phyloP scores from a whole-genome alignment of 1,140 invertebrate species.

The Belonocnema kinseyi region DNA sequence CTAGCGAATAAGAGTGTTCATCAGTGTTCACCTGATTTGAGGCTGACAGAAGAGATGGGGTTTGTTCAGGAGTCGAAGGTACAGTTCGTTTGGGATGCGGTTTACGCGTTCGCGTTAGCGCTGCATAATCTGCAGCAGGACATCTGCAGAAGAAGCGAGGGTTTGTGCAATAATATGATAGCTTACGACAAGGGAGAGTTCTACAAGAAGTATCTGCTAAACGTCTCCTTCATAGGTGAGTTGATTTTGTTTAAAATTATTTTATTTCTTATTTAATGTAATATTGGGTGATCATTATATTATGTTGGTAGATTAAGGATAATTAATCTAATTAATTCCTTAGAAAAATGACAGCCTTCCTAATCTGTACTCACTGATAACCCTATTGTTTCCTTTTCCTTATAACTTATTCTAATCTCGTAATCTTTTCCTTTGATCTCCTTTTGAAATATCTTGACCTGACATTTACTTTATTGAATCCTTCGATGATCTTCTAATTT shows the following conservation, averaged over 20 bases:
- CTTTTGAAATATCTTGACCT: too few relatives aligned
- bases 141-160: slow-evolving; percentile 74
- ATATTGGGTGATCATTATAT: too few relatives aligned
- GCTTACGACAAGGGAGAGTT: slow-evolving; percentile 82
- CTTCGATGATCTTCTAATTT: too few relatives aligned
- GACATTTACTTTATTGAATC: too few relatives aligned
- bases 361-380: too few relatives aligned
- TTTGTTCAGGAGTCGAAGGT: slow-evolving; percentile 90
- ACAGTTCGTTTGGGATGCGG: slow-evolving; percentile 92
- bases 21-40: slow-evolving; percentile 68
- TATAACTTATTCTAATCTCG: too few relatives aligned
- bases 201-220: slow-evolving; percentile 82
- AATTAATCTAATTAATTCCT: too few relatives aligned
- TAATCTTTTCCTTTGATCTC: too few relatives aligned
- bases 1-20: slow-evolving; percentile 56
- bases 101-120: slow-evolving; percentile 90
- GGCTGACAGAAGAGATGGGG: slow-evolving; percentile 65
- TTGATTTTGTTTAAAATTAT: neutral
- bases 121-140: slow-evolving; percentile 80
- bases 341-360: too few relatives aligned
- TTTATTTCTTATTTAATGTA: too few relatives aligned
- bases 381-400: too few relatives aligned
- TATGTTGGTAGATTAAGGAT: too few relatives aligned
- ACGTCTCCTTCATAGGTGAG: slow-evolving; percentile 82
- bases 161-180: slow-evolving; percentile 80